These are phyloP conservation scores for Zoanthus gigantus DNA, from an alignment of 92 coral and sea anemone genomes.

Conservation along the genomic window DNA sequence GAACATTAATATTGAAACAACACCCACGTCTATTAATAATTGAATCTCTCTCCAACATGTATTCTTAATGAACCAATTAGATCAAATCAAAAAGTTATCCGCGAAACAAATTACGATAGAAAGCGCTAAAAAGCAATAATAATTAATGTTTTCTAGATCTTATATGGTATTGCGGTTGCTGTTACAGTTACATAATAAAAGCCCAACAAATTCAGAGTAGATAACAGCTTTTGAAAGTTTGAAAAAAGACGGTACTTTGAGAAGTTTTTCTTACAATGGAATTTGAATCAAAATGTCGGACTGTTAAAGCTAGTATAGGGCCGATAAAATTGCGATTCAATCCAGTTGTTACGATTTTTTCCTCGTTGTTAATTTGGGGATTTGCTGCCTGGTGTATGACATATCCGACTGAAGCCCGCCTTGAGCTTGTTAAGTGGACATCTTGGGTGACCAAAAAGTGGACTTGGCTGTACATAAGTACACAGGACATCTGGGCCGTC, in stretches of 20 bases:
- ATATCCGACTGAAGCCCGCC: conserved; percentile 47
- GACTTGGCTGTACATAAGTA: conserved; percentile 67
- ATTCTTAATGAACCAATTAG: conserved; percentile 30
- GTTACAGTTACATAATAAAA: neutral
- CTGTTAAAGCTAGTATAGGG: conserved; percentile 50
- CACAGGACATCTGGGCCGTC: conserved; percentile 61
- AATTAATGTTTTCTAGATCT: conserved; percentile 1
- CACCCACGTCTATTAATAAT: conserved; percentile 30
- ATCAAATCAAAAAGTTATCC: conserved; percentile 17
- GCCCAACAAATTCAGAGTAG: neutral
- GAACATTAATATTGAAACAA: neutral
- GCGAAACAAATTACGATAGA: neutral
- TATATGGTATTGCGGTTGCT: neutral
- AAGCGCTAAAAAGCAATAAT: conserved; percentile 1
- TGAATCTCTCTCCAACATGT: conserved; percentile 13
- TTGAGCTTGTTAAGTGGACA: conserved; percentile 50
- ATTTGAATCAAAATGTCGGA: conserved; percentile 50
- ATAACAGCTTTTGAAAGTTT: neutral
- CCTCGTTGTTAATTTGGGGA: conserved; percentile 58
- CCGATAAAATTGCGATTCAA: conserved; percentile 53
- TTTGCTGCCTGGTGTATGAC: conserved; percentile 61
- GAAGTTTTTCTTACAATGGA: neutral
- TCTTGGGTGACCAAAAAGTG: conserved; percentile 62
- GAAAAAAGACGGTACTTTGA: neutral
- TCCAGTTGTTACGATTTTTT: conserved; percentile 56